Base-by-base conservation (phyloP, 1,140 invertebrate species). In the Conus ventricosus region DNA sequence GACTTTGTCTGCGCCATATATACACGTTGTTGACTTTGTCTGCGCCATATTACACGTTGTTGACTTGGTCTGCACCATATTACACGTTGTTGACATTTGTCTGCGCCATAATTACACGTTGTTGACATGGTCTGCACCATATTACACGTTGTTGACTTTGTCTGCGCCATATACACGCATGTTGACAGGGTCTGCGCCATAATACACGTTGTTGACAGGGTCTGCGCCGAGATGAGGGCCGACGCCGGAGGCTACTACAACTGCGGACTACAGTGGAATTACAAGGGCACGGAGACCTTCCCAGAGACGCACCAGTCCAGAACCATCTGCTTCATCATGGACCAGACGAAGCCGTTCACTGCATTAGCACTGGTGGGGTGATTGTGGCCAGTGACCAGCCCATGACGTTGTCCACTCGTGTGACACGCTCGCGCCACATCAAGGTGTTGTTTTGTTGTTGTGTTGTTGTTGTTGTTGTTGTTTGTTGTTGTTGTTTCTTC, bases 221-320 rank as follows among this genome's bases (percentile, higher is more conserved):
- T 81, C 11, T 81, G 78, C 39, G 78, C 78, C 53, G 78, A 81
- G 10, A 81, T 81, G 78, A 39, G 53, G 8, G 78, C 78, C n/a
- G 15, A 39, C 15, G 27, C 78, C 23, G 78, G 78, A 23, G 78
- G 78, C 8, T 81, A 15, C 78, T 81, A 81, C 78, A 81, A 51
- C 10, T 51, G 6, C 4, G 27, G 78, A 81, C 53, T 11, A 51
- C 27, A 51, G 53, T 13, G 53, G 27, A 51, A 81, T 54, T 53
- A 51, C 78, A 54, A 81, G 53, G 78, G 78, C 27, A 54, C 27
- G 53, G 13, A 53, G 17, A 81, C 78, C 7, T 81, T 53, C 39
- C 8, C 78, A 11, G 10, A 13, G 8, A 54, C 53, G 10, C 8
- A 81, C 39, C 39, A 81, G 13, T 15, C 25, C 7, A 81, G 53